Percentiles rank a stretch among this genome's conserved stretches.
These are phyloP conservation scores for Dendroctonus ponderosae DNA, from an alignment of 1,140 invertebrate genomes.

Conservation along the genomic window DNA sequence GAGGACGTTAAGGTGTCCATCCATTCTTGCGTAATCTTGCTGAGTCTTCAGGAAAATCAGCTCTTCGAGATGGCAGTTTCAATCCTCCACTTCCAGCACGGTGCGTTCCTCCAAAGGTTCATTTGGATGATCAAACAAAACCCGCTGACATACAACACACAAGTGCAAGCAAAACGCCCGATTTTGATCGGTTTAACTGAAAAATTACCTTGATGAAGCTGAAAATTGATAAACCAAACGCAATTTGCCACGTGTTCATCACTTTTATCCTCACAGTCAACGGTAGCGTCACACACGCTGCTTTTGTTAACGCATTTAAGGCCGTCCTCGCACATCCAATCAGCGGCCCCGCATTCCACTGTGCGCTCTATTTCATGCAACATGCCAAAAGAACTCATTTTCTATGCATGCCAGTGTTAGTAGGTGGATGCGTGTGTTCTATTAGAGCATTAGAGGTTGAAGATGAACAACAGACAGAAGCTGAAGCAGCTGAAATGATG, in stretches of 20 bases:
- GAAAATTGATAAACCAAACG: constrained; percentile 8
- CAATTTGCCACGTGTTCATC: constrained; percentile 38
- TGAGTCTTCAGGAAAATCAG: too few relatives aligned
- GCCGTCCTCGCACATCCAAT: constrained; percentile 39
- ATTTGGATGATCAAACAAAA: too few relatives aligned
- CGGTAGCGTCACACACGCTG: constrained; percentile 39
- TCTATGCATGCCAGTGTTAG: neutral
- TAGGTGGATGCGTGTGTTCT: neutral
- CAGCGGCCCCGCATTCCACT: constrained; percentile 12
- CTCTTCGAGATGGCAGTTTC: too few relatives aligned
- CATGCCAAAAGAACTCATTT: constrained; percentile 22
- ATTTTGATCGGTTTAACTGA: too few relatives aligned
- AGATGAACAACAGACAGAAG: too few relatives aligned
- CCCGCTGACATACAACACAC: too few relatives aligned
- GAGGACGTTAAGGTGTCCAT: too few relatives aligned
- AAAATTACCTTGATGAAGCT: neutral
- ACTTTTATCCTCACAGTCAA: constrained; percentile 40
- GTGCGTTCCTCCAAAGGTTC: too few relatives aligned
- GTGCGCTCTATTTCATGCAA: constrained; percentile 19
- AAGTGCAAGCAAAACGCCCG: too few relatives aligned
- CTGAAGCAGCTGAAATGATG: too few relatives aligned
- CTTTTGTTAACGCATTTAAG: constrained; percentile 36
- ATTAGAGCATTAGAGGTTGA: neutral
- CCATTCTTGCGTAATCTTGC: too few relatives aligned
- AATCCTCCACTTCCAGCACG: too few relatives aligned